Conservation (phyloP, 2,113 vertebrate species). For the Triplophysa tibetana region DNA sequence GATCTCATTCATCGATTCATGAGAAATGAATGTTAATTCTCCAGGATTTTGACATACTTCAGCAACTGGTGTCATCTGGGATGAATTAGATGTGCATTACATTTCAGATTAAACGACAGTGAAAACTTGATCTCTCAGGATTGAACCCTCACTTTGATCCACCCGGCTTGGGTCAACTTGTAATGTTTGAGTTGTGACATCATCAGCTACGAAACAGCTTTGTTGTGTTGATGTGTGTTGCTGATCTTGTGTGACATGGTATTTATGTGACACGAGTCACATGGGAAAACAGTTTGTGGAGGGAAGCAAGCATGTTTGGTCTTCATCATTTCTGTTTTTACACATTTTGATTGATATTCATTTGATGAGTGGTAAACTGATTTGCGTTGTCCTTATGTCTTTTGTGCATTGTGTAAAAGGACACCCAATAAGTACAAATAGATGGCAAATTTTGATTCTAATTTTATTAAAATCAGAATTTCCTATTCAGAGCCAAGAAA, state of each 20-base stretch:
- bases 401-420: no score
- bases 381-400: neutral
- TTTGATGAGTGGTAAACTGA: no score
- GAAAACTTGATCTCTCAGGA: neutral
- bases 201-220: neutral
- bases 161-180: neutral
- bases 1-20: neutral
- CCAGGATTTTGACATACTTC: neutral
- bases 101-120: neutral
- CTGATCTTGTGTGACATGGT: neutral
- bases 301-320: neutral
- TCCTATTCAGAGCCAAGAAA: no score
- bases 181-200: neutral
- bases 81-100: neutral
- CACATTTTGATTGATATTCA: no score
- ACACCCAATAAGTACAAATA: neutral
- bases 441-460: neutral
- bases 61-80: neutral
- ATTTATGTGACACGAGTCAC: neutral
- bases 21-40: neutral
- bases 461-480: neutral
- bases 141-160: constrained; percentile 20
- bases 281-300: neutral
- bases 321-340: neutral
- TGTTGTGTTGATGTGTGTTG: neutral